Evolutionary conservation across 2,888 invertebrate genomes (phyloP).

Genomic region (Nomada flava): DNA sequence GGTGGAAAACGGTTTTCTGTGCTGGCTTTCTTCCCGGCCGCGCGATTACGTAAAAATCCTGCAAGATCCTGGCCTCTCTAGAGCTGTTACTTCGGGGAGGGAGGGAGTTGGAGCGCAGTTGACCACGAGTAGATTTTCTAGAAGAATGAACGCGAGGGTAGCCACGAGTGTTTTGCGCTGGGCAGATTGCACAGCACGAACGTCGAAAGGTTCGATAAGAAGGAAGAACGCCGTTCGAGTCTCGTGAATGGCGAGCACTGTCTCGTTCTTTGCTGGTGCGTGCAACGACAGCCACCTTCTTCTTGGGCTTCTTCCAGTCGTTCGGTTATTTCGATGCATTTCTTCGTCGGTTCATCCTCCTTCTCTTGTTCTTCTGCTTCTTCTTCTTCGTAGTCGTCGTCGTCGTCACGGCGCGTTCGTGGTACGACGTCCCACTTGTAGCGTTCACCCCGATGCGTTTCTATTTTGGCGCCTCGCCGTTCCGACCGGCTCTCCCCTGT

Average conservation of each 20-base stretch:
- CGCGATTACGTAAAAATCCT: background rate
- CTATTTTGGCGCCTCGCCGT: conserved; percentile 66
- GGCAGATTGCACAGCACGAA: background rate
- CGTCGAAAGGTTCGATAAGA: conserved; percentile 32
- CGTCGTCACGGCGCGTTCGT: conserved; percentile 42
- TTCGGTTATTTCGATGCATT: conserved; percentile 58
- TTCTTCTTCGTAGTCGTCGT: conserved; percentile 26
- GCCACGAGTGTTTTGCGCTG: background rate
- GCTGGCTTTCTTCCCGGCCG: background rate
- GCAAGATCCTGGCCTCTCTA: background rate
- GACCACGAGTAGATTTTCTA: background rate
- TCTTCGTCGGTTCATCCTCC: conserved; percentile 51
- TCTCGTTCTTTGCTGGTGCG: conserved; percentile 48
- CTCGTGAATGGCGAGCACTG: conserved; percentile 59
- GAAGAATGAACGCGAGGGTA: background rate
- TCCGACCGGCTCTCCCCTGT: conserved; percentile 31
- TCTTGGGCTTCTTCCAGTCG: conserved; percentile 68
- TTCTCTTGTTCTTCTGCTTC: conserved; percentile 21
- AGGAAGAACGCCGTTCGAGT: background rate
- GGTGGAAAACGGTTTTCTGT: conserved; percentile 16
- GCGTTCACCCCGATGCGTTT: conserved; percentile 58
- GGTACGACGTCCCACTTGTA: conserved; percentile 65
- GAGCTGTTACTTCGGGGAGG: too few species aligned
- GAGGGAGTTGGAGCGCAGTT: background rate
- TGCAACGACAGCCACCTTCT: conserved; percentile 49